phyloP scores from a whole-genome alignment of 2,113 vertebrate genomes.

The Ammodytes marinus region DNA sequence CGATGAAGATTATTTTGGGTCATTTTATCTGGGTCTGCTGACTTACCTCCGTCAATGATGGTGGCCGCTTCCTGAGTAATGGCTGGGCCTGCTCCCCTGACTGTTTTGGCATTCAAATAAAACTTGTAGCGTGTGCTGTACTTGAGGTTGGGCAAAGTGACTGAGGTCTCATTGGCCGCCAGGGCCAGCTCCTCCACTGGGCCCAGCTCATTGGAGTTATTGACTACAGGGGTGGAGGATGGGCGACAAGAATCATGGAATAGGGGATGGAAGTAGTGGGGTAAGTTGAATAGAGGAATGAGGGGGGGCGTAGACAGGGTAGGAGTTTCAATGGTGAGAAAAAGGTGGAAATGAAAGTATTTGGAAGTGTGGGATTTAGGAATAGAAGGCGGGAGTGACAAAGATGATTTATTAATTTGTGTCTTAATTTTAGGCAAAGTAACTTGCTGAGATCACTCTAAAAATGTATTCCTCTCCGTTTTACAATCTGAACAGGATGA shows the following conservation, averaged over 20 bases:
- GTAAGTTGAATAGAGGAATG: slow-evolving; percentile 52
- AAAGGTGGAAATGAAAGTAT: slow-evolving; percentile 48
- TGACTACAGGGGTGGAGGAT: slow-evolving; percentile 86
- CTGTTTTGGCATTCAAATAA: slow-evolving; percentile 93
- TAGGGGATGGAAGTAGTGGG: slow-evolving; percentile 43
- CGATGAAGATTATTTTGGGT: not conserved
- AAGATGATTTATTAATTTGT: slow-evolving; percentile 75
- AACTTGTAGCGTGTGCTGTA: slow-evolving; percentile 98
- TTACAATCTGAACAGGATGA: slow-evolving; percentile 42
- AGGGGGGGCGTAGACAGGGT: slow-evolving; percentile 36
- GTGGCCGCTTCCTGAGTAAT: slow-evolving; percentile 92
- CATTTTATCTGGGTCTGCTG: slow-evolving; percentile 27
- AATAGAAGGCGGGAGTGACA: slow-evolving; percentile 64
- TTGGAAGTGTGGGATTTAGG: slow-evolving; percentile 64
- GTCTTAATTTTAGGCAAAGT: slow-evolving; percentile 42
- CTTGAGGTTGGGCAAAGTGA: slow-evolving; percentile 93
- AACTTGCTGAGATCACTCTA: slow-evolving; percentile 37
- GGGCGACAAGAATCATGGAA: slow-evolving; percentile 49
- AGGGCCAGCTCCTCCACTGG: slow-evolving; percentile 91
- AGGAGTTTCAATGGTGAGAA: slow-evolving; percentile 42
- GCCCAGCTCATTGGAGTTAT: slow-evolving; percentile 94
- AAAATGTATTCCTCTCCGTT: not conserved
- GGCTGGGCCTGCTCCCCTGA: slow-evolving; percentile 88
- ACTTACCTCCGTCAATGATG: slow-evolving; percentile 95
- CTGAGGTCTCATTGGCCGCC: slow-evolving; percentile 92